phyloP scores from a whole-genome alignment of 1,140 invertebrate species.

The Conus ventricosus region DNA sequence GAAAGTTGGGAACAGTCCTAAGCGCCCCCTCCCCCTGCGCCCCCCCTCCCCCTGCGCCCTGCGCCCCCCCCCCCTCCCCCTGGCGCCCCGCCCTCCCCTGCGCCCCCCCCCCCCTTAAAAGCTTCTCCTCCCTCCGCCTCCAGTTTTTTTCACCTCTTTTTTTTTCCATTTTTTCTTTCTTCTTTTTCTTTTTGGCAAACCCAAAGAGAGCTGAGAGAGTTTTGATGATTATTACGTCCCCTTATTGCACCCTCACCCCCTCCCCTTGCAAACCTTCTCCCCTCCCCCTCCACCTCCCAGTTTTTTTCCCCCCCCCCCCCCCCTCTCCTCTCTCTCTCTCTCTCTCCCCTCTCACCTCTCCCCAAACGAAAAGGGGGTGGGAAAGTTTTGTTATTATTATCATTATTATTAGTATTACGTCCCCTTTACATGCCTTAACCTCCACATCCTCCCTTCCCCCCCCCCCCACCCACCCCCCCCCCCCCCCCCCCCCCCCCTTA shows the following conservation, averaged over 20 bases:
- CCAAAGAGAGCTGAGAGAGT: no score
- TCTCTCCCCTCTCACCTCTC: conserved; percentile 32
- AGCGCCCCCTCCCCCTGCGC: no score
- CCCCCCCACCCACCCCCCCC: not conserved
- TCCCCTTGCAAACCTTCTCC: not conserved
- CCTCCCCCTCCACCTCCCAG: not conserved
- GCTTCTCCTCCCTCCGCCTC: not conserved
- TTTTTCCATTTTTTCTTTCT: not conserved
- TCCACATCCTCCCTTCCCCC: not conserved
- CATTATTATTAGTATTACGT: not conserved
- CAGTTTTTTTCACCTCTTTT: not conserved
- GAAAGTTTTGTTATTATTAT: no score
- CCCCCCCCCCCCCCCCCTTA: no score
- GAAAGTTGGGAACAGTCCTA: no score
- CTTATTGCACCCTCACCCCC: not conserved
- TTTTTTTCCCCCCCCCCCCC: not conserved
- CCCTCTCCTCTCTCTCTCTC: conserved; percentile 16
- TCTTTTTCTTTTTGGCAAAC: not conserved
- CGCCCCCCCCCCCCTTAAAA: no score
- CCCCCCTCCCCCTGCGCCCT: no score
- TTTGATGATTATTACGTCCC: no score
- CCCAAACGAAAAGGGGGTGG: no score
- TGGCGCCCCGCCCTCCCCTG: no score
- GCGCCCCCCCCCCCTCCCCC: no score
- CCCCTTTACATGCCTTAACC: not conserved